These are phyloP conservation scores for Poecilia gillii DNA, from an alignment of 2,797 vertebrate species.

Conservation along the genomic window DNA sequence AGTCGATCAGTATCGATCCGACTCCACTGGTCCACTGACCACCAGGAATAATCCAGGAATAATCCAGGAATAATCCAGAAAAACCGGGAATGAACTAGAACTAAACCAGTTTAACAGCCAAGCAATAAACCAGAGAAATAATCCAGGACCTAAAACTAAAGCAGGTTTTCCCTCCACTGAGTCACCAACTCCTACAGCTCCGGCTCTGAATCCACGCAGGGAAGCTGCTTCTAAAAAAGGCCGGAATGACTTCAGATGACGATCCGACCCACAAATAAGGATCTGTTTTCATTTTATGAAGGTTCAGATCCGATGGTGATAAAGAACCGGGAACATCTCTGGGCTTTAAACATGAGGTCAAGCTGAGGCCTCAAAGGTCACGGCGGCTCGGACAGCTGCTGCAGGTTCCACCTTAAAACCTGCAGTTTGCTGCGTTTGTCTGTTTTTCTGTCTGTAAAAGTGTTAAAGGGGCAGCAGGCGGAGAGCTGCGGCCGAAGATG, in stretches of 20 bases:
- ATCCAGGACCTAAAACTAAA: not conserved
- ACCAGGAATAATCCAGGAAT: not conserved
- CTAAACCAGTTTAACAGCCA: too few species aligned
- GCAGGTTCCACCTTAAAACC: constrained; percentile 10
- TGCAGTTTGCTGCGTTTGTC: not conserved
- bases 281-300: not conserved
- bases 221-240: constrained; percentile 31
- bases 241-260: not conserved
- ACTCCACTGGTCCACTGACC: not conserved
- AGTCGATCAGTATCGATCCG: not conserved
- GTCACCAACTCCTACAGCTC: constrained; percentile 11
- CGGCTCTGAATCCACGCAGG: not conserved
- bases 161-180: constrained; percentile 15
- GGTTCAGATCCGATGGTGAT: not conserved
- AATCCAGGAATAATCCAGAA: not conserved
- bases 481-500: constrained; percentile 20
- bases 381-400: constrained; percentile 22
- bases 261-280: not conserved
- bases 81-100: too few species aligned
- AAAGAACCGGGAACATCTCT: not conserved
- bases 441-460: constrained; percentile 13
- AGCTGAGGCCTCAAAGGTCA: constrained; percentile 26
- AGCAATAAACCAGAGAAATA: not conserved
- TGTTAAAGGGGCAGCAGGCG: constrained; percentile 20
- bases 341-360: not conserved